phyloP scores from a whole-genome alignment of 2,888 invertebrate genomes.

The Junonia oenone region DNA sequence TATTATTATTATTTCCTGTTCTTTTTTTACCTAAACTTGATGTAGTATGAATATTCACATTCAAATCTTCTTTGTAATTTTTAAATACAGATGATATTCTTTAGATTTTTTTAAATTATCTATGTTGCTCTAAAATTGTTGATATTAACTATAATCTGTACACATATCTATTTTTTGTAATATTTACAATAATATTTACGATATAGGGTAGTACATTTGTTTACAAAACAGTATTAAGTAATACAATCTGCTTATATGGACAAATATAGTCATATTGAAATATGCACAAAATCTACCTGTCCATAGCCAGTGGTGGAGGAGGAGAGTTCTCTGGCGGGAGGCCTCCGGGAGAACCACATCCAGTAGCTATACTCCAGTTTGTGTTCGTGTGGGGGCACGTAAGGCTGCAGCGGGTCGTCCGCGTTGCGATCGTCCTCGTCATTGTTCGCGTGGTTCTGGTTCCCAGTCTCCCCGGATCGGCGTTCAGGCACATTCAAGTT shows the following conservation, averaged over 20 bases:
- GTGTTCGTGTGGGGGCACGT: slow-evolving; percentile 91
- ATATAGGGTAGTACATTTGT: neutral
- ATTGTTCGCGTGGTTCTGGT: slow-evolving; percentile 52
- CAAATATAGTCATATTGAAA: neutral
- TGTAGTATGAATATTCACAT: too few relatives aligned
- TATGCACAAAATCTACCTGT: slow-evolving; percentile 48
- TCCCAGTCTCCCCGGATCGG: slow-evolving; percentile 59
- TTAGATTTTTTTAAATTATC: too few relatives aligned
- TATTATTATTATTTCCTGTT: too few relatives aligned
- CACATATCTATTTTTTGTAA: neutral
- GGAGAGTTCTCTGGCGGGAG: slow-evolving; percentile 66
- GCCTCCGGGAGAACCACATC: slow-evolving; percentile 89
- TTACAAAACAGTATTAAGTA: neutral
- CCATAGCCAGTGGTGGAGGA: slow-evolving; percentile 69
- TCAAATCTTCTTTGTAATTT: too few relatives aligned
- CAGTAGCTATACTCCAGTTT: slow-evolving; percentile 95
- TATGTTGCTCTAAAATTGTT: too few relatives aligned
- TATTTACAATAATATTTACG: neutral
- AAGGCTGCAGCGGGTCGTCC: slow-evolving; percentile 57
- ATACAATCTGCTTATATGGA: neutral
- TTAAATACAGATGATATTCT: too few relatives aligned
- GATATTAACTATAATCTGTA: too few relatives aligned
- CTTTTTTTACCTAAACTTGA: too few relatives aligned
- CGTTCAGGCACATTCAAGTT: slow-evolving; percentile 78
- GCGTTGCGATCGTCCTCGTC: slow-evolving; percentile 61